Evolutionary conservation across 2,113 vertebrate species (phyloP), one percentile per base, ranked within the genome.

Genomic region (Dendrocopos noguchii): DNA sequence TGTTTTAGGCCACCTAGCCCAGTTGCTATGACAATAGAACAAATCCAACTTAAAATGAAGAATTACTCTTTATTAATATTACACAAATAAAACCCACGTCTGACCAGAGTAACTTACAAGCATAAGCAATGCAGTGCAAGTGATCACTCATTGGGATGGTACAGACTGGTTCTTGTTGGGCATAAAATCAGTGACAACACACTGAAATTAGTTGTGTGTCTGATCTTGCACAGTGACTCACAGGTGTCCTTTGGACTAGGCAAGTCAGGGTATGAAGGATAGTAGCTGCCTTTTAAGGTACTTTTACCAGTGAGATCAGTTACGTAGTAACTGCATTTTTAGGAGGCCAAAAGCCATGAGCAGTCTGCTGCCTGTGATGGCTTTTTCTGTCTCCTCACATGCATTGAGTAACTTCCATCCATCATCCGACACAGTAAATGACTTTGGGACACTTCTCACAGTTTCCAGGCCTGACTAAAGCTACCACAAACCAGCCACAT

Each of bases 41-140:
- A 66, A 94, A 78, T 55, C 59, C 55, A 84, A 53, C 4, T 71
- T 50, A 28, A 75, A 25, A 80, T 25, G 10, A 92, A 91, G 72
- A 87, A 87, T 90, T 85, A 71, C 18, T 72, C 39, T 96, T 96
- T 96, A 96, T 95, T 96, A 85, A 80, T 82, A 65, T 90, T 74
- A 87, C 50, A 85, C 84, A 88, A 85, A 59, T 89, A 95, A 90
- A 28, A 71, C 28, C 5, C 27, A 42, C 1, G 2, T 89, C 34
- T 76, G 70, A 47, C 34, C n/a, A 85, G 80, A 60, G 74, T 20
- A 72, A 60, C 36, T 89, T 92, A 64, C 42, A 80, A 60, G 73
- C 47, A 28, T 15, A 61, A 88, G 68, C 56, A 44, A 64, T 73
- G 89, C 67, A 60, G 3, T 57, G 78, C 74, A 29, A 64, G 79